Evolutionary conservation across 2,113 vertebrate genomes (phyloP), one percentile per base, ranked within the genome.

Genomic region (Indicator maculatus): DNA sequence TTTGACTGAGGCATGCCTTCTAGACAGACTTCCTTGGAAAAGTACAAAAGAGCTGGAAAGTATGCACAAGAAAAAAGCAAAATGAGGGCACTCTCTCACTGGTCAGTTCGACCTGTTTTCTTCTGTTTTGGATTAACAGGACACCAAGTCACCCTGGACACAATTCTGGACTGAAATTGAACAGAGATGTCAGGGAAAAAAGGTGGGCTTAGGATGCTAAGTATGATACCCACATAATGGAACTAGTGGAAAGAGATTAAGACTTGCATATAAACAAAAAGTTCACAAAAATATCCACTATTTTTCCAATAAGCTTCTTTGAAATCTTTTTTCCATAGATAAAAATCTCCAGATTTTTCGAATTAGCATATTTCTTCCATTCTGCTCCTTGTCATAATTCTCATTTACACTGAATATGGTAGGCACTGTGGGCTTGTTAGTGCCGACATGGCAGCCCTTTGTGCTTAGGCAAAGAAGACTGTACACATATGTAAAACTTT

Each of bases 331-430:
- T 31, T 31, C 26, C 16, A 7, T 2, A 55, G 77, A 76, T 33
- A 66, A 83, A 95, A 91, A 80, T 30, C 31, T 53, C 47, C 79
- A 88, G 33, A 61, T 73, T 96, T 92, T 73, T 83, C 74, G 89
- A 70, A 91, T 92, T 85, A 94, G 28, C 6, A 27, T 20, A 64
- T 66, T 83, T 83, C 71, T 95, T 82, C 39, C 67, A 64, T 63
- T 83, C 64, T 65, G 9, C 11, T 82, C 55, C 31, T 73, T 85
- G 39, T n/a, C 17, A 16, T 2, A 7, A 63, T 73, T 61, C 60
- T 70, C 56, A 56, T 84, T 92, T 76, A 63, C 1, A 7, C 5
- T 38, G 52, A 88, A 45, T 44, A 50, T 2, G 3, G 75, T 28
- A 89, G 79, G 81, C 56, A 81, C 17, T 30, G 64, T 74, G 58